Base-by-base conservation (phyloP, 1,140 invertebrate genomes). In the Aphis craccivora region DNA sequence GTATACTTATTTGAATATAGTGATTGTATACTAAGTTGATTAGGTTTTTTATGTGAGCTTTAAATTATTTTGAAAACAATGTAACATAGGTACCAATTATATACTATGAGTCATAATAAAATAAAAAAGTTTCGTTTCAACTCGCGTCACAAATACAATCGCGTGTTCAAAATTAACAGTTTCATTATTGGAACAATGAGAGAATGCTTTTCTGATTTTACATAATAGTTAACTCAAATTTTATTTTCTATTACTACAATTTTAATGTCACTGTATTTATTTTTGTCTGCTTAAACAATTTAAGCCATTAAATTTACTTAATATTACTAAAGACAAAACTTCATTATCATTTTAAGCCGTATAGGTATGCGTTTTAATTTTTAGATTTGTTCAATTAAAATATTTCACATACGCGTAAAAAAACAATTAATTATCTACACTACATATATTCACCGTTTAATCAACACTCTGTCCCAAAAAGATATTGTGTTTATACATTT, bases 61-160 rank as follows among this genome's bases (percentile, higher is more conserved):
- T 76, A n/a, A 76, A 76, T 76, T 87, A 48, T 48, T 20, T 89
- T 0, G 35, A 23, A 7, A 88, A 88, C 45, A 88, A 89, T 89
- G 53, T 3, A 30, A 11, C 25, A 45, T 89, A 25, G 22, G 35
- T 90, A 76, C n/a, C 60, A n/a, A 67, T 30, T 90, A 60, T 60
- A 43, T 90, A 60, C 40, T 67, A 43, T 67, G 89, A 90, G 37
- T 67, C 60, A n/a, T n/a, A 20, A 93, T 55, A 86, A 93, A 93
- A 84, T 83, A 53, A 93, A 55, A 93, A 84, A 40, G 35, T 55
- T 93, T 40, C 91, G 91, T 93, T 93, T 86, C 81, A 51, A 84
- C 48, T 83, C 37, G 81, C 83, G 48, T 93, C 91, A 93, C 91
- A 93, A 93, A 93, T 83, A 93, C 91, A 93, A 93, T 93, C 45